Percentiles rank a stretch among this genome's conserved stretches.
These are phyloP conservation scores for Pygmarrhopalites habei DNA, from an alignment of 1,140 invertebrate species.

Conservation along the genomic window DNA sequence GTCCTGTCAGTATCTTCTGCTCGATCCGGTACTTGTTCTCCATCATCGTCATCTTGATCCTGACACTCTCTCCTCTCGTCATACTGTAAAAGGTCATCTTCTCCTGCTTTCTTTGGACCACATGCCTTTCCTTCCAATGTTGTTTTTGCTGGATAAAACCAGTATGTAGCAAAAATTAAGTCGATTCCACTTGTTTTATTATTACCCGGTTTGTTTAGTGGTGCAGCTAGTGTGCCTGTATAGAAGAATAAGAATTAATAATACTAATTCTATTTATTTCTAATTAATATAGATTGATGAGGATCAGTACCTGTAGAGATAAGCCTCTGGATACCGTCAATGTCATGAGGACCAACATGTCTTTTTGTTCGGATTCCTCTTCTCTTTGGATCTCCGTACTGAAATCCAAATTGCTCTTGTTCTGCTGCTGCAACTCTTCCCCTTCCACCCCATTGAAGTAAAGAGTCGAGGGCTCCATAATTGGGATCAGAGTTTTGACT, in stretches of 20 bases:
- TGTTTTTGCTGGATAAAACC: conserved; percentile 49
- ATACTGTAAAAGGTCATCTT: conserved; percentile 48
- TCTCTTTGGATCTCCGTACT: neutral
- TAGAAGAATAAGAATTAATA: conserved; percentile 16
- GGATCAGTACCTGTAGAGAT: conserved; percentile 37
- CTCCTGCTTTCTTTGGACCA: conserved; percentile 46
- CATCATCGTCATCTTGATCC: neutral
- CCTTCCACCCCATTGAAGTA: neutral
- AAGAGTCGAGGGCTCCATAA: too few species aligned
- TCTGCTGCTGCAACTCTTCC: neutral
- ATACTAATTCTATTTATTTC: too few species aligned
- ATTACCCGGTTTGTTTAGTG: conserved; percentile 42
- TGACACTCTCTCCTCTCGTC: conserved; percentile 46
- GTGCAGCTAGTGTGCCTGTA: conserved; percentile 46
- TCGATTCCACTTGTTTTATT: conserved; percentile 44
- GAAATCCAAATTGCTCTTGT: neutral
- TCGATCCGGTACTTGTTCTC: neutral
- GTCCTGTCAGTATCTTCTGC: conserved; percentile 7
- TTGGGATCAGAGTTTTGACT: too few species aligned
- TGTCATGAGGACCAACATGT: conserved; percentile 39
- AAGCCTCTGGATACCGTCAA: conserved; percentile 37
- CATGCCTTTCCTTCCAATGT: conserved; percentile 47
- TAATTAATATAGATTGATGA: too few species aligned
- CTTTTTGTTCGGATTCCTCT: conserved; percentile 12
- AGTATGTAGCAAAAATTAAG: conserved; percentile 51